Conservation (phyloP, 1,140 invertebrate genomes). For the Phymastichus coffea region DNA sequence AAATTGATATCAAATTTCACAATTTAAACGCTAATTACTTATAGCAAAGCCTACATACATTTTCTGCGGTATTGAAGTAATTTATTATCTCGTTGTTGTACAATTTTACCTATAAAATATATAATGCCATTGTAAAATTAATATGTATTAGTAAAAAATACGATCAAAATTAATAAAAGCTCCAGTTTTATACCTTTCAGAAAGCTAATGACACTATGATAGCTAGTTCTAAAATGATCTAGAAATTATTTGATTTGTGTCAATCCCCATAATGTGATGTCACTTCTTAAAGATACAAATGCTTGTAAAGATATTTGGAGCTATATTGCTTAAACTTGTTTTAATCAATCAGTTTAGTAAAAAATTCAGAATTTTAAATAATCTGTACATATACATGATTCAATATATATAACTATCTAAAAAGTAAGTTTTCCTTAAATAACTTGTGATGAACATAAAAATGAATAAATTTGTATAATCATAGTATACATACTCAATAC, state of each 20-base stretch:
- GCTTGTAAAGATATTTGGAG: conserved; percentile 72
- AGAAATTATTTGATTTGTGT: conserved; percentile 77
- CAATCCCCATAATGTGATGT: conserved; percentile 75
- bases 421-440: conserved; percentile 57
- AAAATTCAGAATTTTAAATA: conserved; percentile 90
- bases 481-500: conserved; percentile 71
- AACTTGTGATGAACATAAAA: conserved; percentile 7
- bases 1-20: background rate
- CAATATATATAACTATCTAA: conserved; percentile 96
- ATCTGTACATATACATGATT: conserved; percentile 94
- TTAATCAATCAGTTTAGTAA: conserved; percentile 74
- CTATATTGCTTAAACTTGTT: conserved; percentile 70
- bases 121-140: conserved; percentile 1
- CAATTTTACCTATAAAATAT: background rate
- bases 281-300: conserved; percentile 80
- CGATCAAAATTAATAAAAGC: too few relatives aligned
- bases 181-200: conserved; percentile 77
- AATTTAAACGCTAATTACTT: conserved; percentile 52
- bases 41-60: conserved; percentile 87
- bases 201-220: conserved; percentile 78
- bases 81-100: conserved; percentile 72
- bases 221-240: conserved; percentile 77
- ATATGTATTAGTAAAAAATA: conserved; percentile 8
- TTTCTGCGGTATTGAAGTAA: conserved; percentile 97
- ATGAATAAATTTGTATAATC: conserved; percentile 2